These are phyloP conservation scores for Martes martes DNA, from an alignment of 2,113 vertebrate genomes.

Conservation along the genomic window DNA sequence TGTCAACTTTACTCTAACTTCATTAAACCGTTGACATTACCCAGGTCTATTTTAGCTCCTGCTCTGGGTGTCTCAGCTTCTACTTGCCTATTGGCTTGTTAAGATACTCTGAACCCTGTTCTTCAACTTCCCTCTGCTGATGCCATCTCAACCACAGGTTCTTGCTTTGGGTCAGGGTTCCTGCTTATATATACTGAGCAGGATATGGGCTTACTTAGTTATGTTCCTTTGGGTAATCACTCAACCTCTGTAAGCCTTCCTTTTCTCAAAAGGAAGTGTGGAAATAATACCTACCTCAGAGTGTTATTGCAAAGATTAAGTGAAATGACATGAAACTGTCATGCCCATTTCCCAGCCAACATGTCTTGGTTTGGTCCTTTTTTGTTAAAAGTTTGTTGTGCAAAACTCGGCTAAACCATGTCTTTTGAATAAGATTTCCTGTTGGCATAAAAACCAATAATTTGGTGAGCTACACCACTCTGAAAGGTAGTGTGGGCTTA, in stretches of 20 bases:
- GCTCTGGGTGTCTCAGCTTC: neutral
- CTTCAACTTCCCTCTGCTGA: neutral
- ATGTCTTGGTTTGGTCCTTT: neutral
- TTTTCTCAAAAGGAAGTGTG: neutral
- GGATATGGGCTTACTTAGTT: neutral
- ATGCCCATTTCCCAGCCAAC: neutral
- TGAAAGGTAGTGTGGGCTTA: neutral
- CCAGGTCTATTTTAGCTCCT: neutral
- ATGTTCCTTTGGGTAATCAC: neutral
- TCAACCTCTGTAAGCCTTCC: neutral
- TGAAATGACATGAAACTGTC: neutral
- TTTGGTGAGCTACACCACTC: neutral
- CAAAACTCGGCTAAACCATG: neutral
- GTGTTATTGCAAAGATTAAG: neutral
- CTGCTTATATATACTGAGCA: neutral
- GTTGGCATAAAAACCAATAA: neutral
- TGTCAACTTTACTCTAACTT: neutral
- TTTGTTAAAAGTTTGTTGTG: neutral
- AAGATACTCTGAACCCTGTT: neutral
- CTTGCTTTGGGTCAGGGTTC: neutral
- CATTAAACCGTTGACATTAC: neutral
- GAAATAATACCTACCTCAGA: neutral
- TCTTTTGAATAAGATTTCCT: conserved; percentile 2
- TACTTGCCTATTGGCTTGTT: neutral
- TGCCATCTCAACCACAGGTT: neutral